phyloP scores from a whole-genome alignment of 2,113 vertebrate species.

The Accipiter virgatus region DNA sequence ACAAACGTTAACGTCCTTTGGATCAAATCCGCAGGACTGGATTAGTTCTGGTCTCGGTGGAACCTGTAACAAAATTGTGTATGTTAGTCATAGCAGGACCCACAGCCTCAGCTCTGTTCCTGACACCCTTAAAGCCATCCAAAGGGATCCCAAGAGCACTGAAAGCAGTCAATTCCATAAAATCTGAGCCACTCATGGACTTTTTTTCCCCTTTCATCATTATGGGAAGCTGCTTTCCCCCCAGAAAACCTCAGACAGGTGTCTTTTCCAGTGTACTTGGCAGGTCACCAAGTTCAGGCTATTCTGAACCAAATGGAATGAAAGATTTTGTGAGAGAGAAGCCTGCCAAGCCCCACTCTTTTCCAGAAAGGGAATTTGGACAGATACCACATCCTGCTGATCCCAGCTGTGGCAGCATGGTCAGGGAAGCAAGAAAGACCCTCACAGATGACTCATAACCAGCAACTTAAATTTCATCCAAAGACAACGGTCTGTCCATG shows the following conservation, averaged over 20 bases:
- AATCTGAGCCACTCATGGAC: background rate
- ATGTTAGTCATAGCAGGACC: background rate
- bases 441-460: background rate
- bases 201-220: background rate
- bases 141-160: background rate
- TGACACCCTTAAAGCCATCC: background rate
- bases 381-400: slow-evolving; percentile 48
- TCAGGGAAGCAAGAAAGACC: background rate
- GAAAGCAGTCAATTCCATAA: background rate
- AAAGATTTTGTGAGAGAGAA: background rate
- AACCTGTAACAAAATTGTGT: slow-evolving; percentile 10
- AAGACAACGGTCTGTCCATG: background rate
- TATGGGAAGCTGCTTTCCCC: background rate
- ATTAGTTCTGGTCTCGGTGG: background rate
- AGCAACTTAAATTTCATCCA: background rate
- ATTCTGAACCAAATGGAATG: background rate
- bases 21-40: background rate
- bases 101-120: background rate
- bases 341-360: slow-evolving; percentile 22
- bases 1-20: background rate
- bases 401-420: slow-evolving; percentile 27
- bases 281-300: background rate
- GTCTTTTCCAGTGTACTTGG: slow-evolving; percentile 6
- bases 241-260: background rate
- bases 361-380: slow-evolving; percentile 19